Conservation (phyloP, 2,797 vertebrate species). For the Anisognathus igniventris region DNA sequence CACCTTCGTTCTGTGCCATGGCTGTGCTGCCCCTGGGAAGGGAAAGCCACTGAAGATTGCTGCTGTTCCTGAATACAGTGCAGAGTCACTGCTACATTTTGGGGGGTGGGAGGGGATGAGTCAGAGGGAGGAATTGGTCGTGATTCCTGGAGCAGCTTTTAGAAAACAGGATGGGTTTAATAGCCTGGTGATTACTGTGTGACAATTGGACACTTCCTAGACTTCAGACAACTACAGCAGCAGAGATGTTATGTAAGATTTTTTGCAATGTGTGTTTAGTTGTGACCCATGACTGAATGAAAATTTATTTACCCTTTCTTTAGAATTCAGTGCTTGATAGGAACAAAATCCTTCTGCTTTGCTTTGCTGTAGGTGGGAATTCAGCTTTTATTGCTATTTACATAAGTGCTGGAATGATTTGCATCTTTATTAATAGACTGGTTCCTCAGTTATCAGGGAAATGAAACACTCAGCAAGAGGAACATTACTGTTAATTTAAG, state of each 20-base stretch:
- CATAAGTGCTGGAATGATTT: background rate
- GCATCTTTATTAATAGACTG: background rate
- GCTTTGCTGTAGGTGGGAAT: background rate
- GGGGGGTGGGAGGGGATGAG: background rate
- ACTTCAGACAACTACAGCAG: background rate
- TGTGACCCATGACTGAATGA: background rate
- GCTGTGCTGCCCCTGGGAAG: background rate
- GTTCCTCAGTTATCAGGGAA: background rate
- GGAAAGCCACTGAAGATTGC: background rate
- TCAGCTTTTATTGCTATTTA: background rate
- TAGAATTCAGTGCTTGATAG: background rate
- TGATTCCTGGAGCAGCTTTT: background rate
- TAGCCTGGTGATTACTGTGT: background rate
- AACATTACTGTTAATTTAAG: background rate
- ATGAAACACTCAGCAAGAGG: background rate
- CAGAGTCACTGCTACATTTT: background rate
- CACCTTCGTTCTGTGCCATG: background rate
- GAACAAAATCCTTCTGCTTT: background rate
- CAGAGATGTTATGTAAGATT: background rate
- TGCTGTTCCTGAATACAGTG: background rate
- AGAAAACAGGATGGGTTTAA: slow-evolving; percentile 43
- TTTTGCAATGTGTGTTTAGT: background rate
- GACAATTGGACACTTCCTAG: background rate
- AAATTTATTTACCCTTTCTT: background rate
- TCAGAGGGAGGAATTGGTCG: background rate